A percentile compares a stretch with the other conserved stretches of the same genome.
Conservation (phyloP, 2,797 vertebrate species). For the Sebastes hubbsi region DNA sequence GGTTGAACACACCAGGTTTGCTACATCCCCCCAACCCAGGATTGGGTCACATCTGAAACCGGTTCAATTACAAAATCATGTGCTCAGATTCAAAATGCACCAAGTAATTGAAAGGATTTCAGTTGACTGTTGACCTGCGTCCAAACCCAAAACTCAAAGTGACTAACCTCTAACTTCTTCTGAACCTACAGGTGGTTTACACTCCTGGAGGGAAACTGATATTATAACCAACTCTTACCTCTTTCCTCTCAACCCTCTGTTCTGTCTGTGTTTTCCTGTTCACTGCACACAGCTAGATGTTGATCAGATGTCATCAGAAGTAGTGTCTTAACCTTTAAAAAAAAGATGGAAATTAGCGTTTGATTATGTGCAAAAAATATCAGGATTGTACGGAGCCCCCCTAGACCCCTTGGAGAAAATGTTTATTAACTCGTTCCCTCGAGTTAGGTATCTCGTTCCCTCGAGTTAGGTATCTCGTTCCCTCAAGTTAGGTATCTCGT, state of each 20-base stretch:
- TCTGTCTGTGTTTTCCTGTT: neutral
- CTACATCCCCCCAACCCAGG: conserved; percentile 43
- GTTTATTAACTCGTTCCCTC: too few relatives aligned
- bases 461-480: too few relatives aligned
- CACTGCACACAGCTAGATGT: conserved; percentile 48
- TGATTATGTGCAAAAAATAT: neutral
- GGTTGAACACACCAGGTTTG: conserved; percentile 93
- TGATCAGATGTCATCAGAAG: conserved; percentile 9
- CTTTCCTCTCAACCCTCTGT: conserved; percentile 7
- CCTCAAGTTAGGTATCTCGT: too few relatives aligned
- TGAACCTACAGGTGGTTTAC: conserved; percentile 47
- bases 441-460: too few relatives aligned
- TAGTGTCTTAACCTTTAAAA: neutral
- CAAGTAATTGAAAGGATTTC: conserved; percentile 26
- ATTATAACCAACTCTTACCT: conserved; percentile 5
- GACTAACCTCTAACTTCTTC: conserved; percentile 43
- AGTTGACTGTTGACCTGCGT: conserved; percentile 12
- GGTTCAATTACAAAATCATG: conserved; percentile 7
- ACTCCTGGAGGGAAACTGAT: conserved; percentile 30
- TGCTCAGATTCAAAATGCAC: neutral
- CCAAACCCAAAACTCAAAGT: neutral
- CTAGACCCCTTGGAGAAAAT: too few relatives aligned
- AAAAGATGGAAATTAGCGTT: neutral
- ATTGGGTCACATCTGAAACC: conserved; percentile 41
- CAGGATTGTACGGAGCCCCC: too few relatives aligned